Evolutionary conservation across 2,797 vertebrate genomes (phyloP), one percentile per base, ranked within the genome.

Genomic region (Phoxinus dragarum): DNA sequence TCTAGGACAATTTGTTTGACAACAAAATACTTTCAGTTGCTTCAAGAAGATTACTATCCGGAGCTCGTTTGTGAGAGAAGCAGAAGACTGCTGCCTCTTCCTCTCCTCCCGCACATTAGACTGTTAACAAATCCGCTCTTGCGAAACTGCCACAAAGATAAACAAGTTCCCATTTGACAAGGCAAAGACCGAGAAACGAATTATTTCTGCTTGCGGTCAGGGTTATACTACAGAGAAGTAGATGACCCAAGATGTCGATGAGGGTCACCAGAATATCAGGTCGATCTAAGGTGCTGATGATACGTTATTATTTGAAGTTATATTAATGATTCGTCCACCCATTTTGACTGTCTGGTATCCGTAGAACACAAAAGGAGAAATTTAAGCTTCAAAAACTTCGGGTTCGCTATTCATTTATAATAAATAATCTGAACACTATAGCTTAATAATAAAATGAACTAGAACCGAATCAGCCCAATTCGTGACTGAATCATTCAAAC

Each of bases 121-220:
- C 47, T 64, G 52, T 59, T 72, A 81, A 89, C 80, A 88, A 85
- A 86, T 86, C 81, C 67, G 68, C 72, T 81, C 69, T 89, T 89
- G 75, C 75, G 86, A 71, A 79, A 90, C 80, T 10, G 7, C 56
- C 52, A 61, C 82, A 72, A 77, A 56, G 61, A 82, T 73, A 88
- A 88, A 85, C 79, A 87, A 80, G 84, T 85, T 67, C 44, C 79
- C 66, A 76, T 78, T 77, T 72, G 86, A 72, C 72, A 75, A 81
- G 66, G 44, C 75, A 72, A 84, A 77, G 64, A 77, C 44, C 74
- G 47, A 77, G 47, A 69, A 82, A 78, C 47, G 1, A 52, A 40
- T 17, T 78, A 66, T 23, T 42, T 84, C 82, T 66, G 81, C 66
- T 75, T 66, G 81, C 14, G 81, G 81, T 75, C 31, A 75, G 31